A percentile compares a stretch with the other conserved stretches of the same genome.
Conservation (phyloP, 2,113 vertebrate genomes). For the Erinaceus europaeus region DNA sequence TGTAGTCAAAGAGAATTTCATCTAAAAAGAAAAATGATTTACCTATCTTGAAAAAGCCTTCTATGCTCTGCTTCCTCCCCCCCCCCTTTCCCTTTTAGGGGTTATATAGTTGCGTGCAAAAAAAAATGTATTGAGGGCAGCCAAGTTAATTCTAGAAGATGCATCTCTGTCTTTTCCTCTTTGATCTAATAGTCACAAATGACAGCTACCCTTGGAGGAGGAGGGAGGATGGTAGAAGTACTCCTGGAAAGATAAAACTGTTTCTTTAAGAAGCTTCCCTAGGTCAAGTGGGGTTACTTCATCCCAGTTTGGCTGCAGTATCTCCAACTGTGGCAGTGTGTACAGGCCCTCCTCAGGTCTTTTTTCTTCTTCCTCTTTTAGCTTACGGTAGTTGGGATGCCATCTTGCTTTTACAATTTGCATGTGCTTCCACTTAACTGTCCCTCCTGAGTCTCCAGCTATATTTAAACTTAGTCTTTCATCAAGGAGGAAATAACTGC, state of each 20-base stretch:
- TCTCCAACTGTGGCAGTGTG: slow-evolving; percentile 25
- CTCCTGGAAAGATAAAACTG: slow-evolving; percentile 20
- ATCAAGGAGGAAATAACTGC: slow-evolving; percentile 1
- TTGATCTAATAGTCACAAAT: slow-evolving; percentile 61
- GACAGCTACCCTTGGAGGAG: slow-evolving; percentile 20
- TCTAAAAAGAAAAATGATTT: slow-evolving; percentile 87
- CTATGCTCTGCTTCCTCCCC: neutral
- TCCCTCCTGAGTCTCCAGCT: neutral
- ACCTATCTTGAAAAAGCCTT: slow-evolving; percentile 76
- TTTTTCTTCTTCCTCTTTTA: slow-evolving; percentile 32
- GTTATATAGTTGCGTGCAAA: slow-evolving; percentile 64
- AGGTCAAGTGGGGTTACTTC: slow-evolving; percentile 69
- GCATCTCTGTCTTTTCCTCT: slow-evolving; percentile 73
- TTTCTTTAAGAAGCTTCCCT: slow-evolving; percentile 62
- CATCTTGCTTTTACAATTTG: slow-evolving; percentile 9
- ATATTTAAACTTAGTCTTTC: neutral
- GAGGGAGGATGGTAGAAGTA: fast-evolving
- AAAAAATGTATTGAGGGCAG: slow-evolving; percentile 66
- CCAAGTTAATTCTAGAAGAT: slow-evolving; percentile 75
- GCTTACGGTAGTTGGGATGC: neutral
- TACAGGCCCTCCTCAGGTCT: neutral
- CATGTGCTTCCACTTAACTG: neutral
- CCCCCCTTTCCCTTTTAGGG: slow-evolving; percentile 9
- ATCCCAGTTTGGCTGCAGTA: slow-evolving; percentile 29
- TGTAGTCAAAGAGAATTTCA: slow-evolving; percentile 86